phyloP scores from a whole-genome alignment of 2,113 vertebrate species.

The Calcarius ornatus region DNA sequence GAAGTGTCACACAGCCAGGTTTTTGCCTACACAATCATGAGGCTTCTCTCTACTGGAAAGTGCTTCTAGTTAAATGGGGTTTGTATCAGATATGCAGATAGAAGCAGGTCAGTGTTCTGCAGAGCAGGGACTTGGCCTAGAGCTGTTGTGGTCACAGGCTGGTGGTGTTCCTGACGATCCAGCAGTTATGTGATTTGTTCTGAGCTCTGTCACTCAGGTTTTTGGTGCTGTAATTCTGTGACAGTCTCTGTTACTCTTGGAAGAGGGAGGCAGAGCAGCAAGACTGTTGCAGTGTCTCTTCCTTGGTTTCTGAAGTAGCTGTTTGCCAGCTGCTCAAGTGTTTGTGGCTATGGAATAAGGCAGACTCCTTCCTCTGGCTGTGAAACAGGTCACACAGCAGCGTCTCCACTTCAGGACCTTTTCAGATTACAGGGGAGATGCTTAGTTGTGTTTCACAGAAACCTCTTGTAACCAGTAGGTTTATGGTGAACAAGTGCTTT shows the following conservation, averaged over 20 bases:
- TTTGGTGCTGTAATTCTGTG: neutral
- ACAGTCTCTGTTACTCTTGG: neutral
- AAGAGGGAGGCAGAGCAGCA: neutral
- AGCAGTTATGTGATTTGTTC: neutral
- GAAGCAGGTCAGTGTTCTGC: neutral
- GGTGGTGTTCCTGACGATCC: neutral
- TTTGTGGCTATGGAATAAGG: neutral
- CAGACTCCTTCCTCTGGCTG: neutral
- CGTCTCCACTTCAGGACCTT: neutral
- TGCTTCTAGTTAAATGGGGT: neutral
- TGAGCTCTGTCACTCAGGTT: neutral
- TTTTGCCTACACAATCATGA: accelerated
- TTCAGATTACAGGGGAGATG: neutral
- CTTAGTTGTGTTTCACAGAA: neutral
- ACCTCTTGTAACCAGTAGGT: neutral
- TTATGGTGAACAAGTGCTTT: neutral
- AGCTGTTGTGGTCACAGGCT: neutral
- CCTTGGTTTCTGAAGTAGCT: neutral
- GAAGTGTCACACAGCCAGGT: neutral
- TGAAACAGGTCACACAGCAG: neutral
- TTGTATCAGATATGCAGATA: neutral
- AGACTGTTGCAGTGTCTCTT: neutral
- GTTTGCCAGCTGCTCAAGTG: neutral
- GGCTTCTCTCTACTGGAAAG: neutral
- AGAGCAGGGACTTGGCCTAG: neutral